phyloP scores from a whole-genome alignment of 2,888 invertebrate genomes.

The Tuta absoluta region DNA sequence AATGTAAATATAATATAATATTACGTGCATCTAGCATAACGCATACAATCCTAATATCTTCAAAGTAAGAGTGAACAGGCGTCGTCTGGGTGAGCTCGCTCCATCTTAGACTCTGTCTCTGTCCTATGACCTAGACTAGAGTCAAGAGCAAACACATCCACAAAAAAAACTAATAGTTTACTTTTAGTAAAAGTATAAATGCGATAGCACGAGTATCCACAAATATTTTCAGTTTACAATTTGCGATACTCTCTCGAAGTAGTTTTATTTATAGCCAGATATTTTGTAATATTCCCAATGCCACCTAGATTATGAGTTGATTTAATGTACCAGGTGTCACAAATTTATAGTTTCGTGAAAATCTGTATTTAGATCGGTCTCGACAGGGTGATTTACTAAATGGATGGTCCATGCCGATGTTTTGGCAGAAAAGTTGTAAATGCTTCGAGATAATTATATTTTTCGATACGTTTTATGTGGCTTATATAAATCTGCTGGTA shows the following conservation, averaged over 20 bases:
- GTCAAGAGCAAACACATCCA: no score
- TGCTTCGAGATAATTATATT: conserved; percentile 41
- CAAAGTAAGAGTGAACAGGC: no score
- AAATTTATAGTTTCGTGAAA: conserved; percentile 48
- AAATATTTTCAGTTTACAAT: neutral
- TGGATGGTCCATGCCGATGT: conserved; percentile 23
- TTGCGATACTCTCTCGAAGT: conserved; percentile 15
- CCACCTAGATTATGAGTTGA: conserved; percentile 42
- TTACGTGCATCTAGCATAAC: no score
- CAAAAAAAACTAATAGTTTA: no score
- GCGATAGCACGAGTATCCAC: neutral
- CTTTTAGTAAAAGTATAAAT: no score
- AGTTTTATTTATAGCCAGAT: conserved; percentile 21
- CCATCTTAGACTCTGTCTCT: no score
- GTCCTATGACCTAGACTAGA: no score
- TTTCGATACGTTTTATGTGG: neutral
- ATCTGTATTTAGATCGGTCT: conserved; percentile 39
- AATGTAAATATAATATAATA: no score
- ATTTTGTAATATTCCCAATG: conserved; percentile 46
- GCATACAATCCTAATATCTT: no score
- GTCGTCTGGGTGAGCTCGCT: no score
- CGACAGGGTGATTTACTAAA: conserved; percentile 53
- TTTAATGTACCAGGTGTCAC: conserved; percentile 57
- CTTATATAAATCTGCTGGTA: neutral
- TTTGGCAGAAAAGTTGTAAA: conserved; percentile 62